Evolutionary conservation across 1,140 invertebrate genomes (phyloP).

Genomic region (Conus ventricosus): DNA sequence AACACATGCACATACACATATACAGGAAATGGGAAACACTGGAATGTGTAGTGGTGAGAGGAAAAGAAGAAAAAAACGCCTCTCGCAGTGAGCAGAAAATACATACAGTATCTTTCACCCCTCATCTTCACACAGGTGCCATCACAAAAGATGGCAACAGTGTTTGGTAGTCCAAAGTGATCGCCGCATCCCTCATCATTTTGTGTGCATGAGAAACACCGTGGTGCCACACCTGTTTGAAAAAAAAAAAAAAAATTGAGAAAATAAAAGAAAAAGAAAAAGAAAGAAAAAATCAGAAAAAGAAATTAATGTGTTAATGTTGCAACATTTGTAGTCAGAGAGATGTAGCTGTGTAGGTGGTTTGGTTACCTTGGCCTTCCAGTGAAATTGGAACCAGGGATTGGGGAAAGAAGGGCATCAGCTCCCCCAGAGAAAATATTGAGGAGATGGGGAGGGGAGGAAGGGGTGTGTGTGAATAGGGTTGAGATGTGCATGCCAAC

Average conservation of each 20-base stretch:
- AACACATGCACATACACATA: too few relatives aligned
- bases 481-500: too few relatives aligned
- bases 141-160: background rate
- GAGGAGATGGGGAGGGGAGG: too few relatives aligned
- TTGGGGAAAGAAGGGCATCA: too few relatives aligned
- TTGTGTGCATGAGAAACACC: background rate
- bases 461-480: too few relatives aligned
- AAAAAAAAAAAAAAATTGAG: background rate
- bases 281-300: background rate
- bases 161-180: background rate
- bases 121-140: constrained; percentile 2
- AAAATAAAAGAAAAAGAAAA: background rate
- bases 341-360: too few relatives aligned
- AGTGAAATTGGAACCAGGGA: too few relatives aligned
- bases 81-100: background rate
- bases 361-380: too few relatives aligned
- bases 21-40: too few relatives aligned
- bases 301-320: too few relatives aligned
- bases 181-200: background rate
- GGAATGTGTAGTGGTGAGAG: background rate
- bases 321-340: too few relatives aligned
- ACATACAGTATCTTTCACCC: constrained; percentile 6
- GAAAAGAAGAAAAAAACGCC: background rate
- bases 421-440: too few relatives aligned
- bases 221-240: background rate